phyloP scores from a whole-genome alignment of 1,140 invertebrate genomes.

The Chironomus tepperi region DNA sequence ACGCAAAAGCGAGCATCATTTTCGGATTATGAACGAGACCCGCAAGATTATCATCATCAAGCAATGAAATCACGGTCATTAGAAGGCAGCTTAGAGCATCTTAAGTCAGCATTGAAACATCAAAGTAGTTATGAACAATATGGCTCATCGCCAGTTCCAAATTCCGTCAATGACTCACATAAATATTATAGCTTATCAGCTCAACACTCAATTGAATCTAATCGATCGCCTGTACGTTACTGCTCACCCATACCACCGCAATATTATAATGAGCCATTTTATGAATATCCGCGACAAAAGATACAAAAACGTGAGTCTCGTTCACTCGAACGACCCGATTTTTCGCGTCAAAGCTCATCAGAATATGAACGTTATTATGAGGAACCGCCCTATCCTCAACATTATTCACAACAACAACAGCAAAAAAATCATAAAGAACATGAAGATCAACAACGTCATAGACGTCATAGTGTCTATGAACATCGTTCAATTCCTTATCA shows the following conservation, averaged over 20 bases:
- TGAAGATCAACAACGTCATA: neutral
- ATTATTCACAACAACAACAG: neutral
- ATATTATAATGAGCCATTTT: constrained; percentile 20
- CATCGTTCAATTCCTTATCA: constrained; percentile 20
- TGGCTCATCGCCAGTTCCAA: neutral
- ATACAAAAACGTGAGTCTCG: neutral
- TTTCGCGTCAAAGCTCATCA: constrained; percentile 19
- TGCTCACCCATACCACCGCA: constrained; percentile 17
- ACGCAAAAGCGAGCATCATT: neutral
- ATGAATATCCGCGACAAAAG: constrained; percentile 19
- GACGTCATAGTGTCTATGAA: constrained; percentile 19
- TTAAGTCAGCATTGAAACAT: constrained; percentile 16
- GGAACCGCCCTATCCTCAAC: neutral
- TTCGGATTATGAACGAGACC: constrained; percentile 18
- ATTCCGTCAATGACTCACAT: neutral
- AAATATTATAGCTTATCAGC: neutral
- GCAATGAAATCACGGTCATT: constrained; percentile 15
- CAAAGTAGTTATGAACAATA: constrained; percentile 11
- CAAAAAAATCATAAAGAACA: too few species aligned
- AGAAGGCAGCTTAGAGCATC: neutral
- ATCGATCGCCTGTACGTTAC: constrained; percentile 27
- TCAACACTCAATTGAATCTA: constrained; percentile 19
- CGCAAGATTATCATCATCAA: constrained; percentile 1
- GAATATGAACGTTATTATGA: constrained; percentile 22
- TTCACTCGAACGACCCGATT: constrained; percentile 19